Conservation (phyloP, 2,113 vertebrate genomes). For the Xenus cinereus region DNA sequence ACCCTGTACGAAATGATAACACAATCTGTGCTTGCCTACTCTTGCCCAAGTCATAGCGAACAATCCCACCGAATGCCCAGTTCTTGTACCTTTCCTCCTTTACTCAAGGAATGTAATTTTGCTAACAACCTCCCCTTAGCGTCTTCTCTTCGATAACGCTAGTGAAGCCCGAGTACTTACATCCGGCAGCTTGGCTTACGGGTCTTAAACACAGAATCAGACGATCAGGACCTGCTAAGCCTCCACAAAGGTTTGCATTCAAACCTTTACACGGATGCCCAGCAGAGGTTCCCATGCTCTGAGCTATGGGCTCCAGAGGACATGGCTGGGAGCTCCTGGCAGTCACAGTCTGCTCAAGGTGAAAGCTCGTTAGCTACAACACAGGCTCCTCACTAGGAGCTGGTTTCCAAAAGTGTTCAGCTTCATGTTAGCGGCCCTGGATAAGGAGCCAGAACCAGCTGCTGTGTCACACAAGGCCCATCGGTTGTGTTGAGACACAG, state of each 20-base stretch:
- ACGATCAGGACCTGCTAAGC: background rate
- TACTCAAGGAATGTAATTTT: background rate
- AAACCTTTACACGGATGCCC: background rate
- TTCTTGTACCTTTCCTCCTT: background rate
- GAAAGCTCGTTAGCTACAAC: background rate
- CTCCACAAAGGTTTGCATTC: background rate
- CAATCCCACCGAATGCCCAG: background rate
- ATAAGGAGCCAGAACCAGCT: background rate
- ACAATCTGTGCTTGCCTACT: background rate
- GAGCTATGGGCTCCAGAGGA: background rate
- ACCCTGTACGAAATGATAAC: background rate
- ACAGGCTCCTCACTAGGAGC: background rate
- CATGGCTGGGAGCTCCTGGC: background rate
- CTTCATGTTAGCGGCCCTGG: accelerated
- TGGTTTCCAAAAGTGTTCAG: background rate
- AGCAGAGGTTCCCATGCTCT: background rate
- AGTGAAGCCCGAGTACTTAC: background rate
- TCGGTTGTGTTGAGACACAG: background rate
- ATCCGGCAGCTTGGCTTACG: background rate
- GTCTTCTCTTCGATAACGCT: background rate
- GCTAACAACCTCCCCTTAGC: background rate
- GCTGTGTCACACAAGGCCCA: accelerated
- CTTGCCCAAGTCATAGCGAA: background rate
- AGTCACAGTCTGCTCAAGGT: background rate
- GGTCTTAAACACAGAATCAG: background rate